These are phyloP conservation scores for Cheilosia scutellata DNA, from an alignment of 2,888 invertebrate genomes.

Conservation along the genomic window DNA sequence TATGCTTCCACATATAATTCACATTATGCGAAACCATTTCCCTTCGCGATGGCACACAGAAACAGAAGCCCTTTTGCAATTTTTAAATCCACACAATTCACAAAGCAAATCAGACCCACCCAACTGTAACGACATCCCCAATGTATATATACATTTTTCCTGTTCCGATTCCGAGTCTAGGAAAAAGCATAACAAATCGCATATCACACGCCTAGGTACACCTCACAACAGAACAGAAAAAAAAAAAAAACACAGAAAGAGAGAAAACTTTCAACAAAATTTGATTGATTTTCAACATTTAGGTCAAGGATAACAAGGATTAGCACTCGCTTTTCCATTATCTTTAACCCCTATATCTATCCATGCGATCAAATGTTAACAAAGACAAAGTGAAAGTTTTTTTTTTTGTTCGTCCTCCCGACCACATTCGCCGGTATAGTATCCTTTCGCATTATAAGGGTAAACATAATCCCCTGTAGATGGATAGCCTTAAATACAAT, in stretches of 20 bases:
- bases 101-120: conserved; percentile 13
- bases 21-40: conserved; percentile 12
- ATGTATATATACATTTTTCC: neutral
- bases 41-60: neutral
- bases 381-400: conserved; percentile 26
- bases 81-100: neutral
- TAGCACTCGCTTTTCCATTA: conserved; percentile 54
- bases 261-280: conserved; percentile 8
- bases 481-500: conserved; percentile 57
- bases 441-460: conserved; percentile 56
- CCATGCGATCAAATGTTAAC: conserved; percentile 46
- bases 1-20: neutral
- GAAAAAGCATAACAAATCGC: conserved; percentile 9
- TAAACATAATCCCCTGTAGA: conserved; percentile 63
- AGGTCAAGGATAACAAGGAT: conserved; percentile 72
- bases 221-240: neutral
- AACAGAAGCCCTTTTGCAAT: neutral
- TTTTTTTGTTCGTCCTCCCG: neutral
- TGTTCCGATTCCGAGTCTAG: neutral
- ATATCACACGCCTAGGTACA: neutral
- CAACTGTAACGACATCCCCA: neutral
- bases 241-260: no score
- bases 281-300: conserved; percentile 65
- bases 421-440: conserved; percentile 29
- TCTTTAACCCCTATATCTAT: conserved; percentile 20